phyloP scores from a whole-genome alignment of 1,140 invertebrate species.

The Ceratoteleas bidentatus region DNA sequence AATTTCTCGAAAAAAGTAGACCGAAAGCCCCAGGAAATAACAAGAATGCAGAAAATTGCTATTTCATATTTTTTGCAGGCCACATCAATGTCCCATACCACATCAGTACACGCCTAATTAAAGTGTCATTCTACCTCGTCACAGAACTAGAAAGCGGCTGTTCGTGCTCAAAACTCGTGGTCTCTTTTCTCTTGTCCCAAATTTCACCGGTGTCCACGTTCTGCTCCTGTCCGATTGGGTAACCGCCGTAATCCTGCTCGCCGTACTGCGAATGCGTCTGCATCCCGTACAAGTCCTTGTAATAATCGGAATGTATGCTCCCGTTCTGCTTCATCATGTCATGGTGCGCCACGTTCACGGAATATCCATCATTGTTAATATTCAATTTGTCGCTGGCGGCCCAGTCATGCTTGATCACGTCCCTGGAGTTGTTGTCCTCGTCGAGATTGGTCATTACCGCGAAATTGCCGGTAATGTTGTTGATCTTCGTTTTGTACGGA shows the following conservation, averaged over 20 bases:
- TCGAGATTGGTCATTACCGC: constrained; percentile 74
- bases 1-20: too few species aligned
- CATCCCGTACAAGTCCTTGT: constrained; percentile 76
- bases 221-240: constrained; percentile 78
- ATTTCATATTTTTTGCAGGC: too few species aligned
- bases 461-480: constrained; percentile 76
- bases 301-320: constrained; percentile 74
- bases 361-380: constrained; percentile 75
- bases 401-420: constrained; percentile 75
- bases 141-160: constrained; percentile 83
- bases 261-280: constrained; percentile 74
- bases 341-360: constrained; percentile 74
- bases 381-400: constrained; percentile 74
- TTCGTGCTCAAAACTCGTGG: constrained; percentile 86
- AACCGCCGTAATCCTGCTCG: constrained; percentile 75
- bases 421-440: constrained; percentile 71
- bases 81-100: too few species aligned
- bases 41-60: too few species aligned
- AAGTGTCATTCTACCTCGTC: constrained; percentile 73
- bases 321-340: constrained; percentile 79
- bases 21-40: too few species aligned
- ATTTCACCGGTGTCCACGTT: constrained; percentile 80
- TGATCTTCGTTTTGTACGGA: constrained; percentile 76
- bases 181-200: constrained; percentile 84
- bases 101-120: too few species aligned